Conservation (phyloP, 2,113 vertebrate species). For the Paradoxurus hermaphroditus region DNA sequence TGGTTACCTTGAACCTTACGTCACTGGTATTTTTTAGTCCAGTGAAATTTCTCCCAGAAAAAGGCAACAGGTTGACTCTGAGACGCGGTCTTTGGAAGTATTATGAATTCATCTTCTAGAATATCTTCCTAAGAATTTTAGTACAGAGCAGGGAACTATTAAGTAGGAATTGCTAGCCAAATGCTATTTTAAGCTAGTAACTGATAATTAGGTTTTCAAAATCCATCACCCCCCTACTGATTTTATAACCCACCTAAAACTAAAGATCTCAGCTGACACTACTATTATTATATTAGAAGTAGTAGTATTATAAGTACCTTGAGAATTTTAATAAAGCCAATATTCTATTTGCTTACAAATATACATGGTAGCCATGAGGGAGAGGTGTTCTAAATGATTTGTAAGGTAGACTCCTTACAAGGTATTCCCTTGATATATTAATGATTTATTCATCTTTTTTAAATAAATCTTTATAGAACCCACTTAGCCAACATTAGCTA, state of each 20-base stretch:
- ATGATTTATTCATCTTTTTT: constrained; percentile 4
- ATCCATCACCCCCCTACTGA: background rate
- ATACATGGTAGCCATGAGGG: background rate
- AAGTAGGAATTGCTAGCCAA: background rate
- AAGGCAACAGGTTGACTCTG: background rate
- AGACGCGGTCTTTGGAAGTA: background rate
- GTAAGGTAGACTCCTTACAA: constrained; percentile 6
- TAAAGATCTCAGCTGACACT: background rate
- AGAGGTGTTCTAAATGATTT: constrained; percentile 22
- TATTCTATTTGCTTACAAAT: constrained; percentile 32
- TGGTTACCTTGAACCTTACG: background rate
- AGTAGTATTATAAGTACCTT: background rate
- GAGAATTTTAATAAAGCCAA: constrained; percentile 48
- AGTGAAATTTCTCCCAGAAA: background rate
- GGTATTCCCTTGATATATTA: background rate
- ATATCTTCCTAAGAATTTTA: constrained; percentile 20
- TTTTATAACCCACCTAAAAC: constrained; percentile 6
- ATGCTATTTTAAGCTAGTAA: constrained; percentile 19
- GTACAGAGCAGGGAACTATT: background rate
- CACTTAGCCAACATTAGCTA: background rate
- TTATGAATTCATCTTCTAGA: background rate
- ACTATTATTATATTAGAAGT: background rate
- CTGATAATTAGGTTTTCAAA: constrained; percentile 40
- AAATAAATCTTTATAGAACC: constrained; percentile 29
- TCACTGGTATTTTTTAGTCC: background rate